Conservation (phyloP, 2,888 invertebrate genomes). For the Mycalesis mineus region DNA sequence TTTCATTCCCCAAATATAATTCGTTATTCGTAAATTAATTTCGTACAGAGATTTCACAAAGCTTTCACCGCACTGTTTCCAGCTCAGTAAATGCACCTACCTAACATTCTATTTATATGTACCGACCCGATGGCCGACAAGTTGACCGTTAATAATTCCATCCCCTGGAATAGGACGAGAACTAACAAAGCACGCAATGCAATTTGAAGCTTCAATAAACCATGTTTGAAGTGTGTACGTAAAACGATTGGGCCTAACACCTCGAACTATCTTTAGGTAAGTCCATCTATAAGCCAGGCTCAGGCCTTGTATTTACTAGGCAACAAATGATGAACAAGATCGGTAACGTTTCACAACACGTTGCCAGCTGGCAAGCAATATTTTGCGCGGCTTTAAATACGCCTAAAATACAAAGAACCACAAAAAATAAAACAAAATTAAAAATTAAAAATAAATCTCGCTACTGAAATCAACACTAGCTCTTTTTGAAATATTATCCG, state of each 20-base stretch:
- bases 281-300: too few relatives aligned
- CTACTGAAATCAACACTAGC: too few relatives aligned
- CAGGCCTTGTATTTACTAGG: too few relatives aligned
- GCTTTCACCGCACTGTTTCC: slow-evolving; percentile 5
- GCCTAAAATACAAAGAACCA: too few relatives aligned
- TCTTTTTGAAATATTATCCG: too few relatives aligned
- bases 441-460: too few relatives aligned
- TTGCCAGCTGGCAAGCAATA: too few relatives aligned
- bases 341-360: too few relatives aligned
- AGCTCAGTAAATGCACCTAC: slow-evolving; percentile 9
- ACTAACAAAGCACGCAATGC: slow-evolving; percentile 12
- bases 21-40: too few relatives aligned
- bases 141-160: slow-evolving; percentile 22
- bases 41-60: slow-evolving; percentile 1
- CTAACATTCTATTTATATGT: slow-evolving; percentile 22
- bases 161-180: slow-evolving; percentile 11
- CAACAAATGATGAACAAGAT: too few relatives aligned
- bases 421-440: too few relatives aligned
- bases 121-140: slow-evolving; percentile 10
- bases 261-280: neutral
- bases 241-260: neutral
- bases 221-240: neutral
- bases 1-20: neutral
- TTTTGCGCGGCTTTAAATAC: too few relatives aligned
- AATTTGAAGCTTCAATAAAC: neutral